Evolutionary conservation across 2,113 vertebrate genomes (phyloP), one percentile per base, ranked within the genome.

Genomic region (Crotophaga sulcirostris): DNA sequence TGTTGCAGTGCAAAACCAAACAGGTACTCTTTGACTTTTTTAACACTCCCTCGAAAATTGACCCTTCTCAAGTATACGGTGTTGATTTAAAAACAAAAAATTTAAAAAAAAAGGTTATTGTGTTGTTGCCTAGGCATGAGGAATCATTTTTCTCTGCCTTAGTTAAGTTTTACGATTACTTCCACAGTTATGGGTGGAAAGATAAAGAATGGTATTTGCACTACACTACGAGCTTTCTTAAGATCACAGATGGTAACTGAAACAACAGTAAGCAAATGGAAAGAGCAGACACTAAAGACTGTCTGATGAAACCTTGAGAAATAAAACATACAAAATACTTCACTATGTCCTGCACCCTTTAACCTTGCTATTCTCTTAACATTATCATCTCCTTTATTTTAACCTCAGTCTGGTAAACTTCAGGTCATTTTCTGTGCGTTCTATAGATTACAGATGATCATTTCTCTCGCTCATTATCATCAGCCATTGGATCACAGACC

Each of bases 381-480:
- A 47, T 97, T 80, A 33, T 83, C 92, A 87, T 95, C 60, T 95
- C 56, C 84, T 67, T 80, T 79, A 90, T 94, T 94, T 88, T 90
- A 79, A 76, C 49, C 44, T 59, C 58, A 81, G 38, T 58, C 47
- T 69, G 80, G 44, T 83, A 40, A 67, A 81, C 83, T 83, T 92
- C 89, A 80, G 78, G 79, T 72, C 89, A 80, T 93, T 96, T 70
- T 66, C 54, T 90, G 84, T 83, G 11, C 85, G 52, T 87, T 81
- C 85, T 90, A 11, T 64, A 86, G 92, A 89, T 77, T 79, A 83
- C 72, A 92, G 58, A 51, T 76, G 13, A 64, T 94, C 91, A 94
- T 97, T 93, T 94, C 66, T 95, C 79, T 96, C 89, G 62, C 78
- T 95, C 68, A 34, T 92, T 95, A 40, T 52, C 81, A 10, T 96